A percentile compares a stretch with the other conserved stretches of the same genome.
phyloP scores from a whole-genome alignment of 2,888 invertebrate genomes.

The Nymphalis urticae region DNA sequence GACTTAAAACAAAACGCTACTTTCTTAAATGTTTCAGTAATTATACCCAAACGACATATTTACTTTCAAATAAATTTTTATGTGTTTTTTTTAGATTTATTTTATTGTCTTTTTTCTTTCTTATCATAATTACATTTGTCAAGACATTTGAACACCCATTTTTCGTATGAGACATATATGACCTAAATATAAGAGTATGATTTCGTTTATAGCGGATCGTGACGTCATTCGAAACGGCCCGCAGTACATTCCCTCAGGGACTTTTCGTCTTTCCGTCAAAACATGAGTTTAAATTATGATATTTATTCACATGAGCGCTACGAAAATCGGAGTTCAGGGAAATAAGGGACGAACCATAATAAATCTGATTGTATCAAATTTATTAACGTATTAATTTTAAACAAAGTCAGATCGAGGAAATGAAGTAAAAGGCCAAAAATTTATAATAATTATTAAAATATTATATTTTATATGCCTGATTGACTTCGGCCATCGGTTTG shows the following conservation, averaged over 20 bases:
- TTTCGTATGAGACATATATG: constrained; percentile 4
- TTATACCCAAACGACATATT: no score
- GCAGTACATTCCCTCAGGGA: constrained; percentile 44
- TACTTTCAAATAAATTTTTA: no score
- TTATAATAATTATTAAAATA: no score
- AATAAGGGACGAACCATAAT: constrained; percentile 1
- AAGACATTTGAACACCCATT: no score
- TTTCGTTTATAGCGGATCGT: constrained; percentile 7
- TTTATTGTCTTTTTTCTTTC: no score
- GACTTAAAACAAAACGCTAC: no score
- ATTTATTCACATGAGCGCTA: constrained; percentile 26
- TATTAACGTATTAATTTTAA: not conserved
- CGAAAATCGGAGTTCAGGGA: constrained; percentile 20
- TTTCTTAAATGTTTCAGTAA: no score
- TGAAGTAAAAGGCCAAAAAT: not conserved
- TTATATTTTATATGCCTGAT: no score
- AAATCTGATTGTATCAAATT: constrained; percentile 3
- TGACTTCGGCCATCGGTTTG: no score
- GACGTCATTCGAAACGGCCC: constrained; percentile 34
- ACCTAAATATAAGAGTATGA: constrained; percentile 3
- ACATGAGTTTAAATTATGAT: constrained; percentile 29
- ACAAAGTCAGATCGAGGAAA: not conserved
- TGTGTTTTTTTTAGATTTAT: no score
- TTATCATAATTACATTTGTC: not conserved
- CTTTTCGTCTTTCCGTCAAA: constrained; percentile 42